Evolutionary conservation across 1,140 invertebrate species (phyloP).

Genomic region (Dryas iulia): DNA sequence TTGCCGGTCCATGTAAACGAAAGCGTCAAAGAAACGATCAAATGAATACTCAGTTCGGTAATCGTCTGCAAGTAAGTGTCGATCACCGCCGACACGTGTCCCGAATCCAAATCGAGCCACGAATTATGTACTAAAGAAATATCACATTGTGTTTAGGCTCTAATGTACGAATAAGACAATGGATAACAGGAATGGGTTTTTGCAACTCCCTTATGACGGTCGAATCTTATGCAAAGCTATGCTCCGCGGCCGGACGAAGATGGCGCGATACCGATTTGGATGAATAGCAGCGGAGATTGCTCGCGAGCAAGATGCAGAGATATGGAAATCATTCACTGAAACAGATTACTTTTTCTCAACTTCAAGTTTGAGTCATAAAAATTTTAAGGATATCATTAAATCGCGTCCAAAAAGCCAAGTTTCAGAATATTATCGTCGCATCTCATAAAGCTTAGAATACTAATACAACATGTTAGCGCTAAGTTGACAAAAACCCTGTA

Average conservation of each 20-base stretch:
- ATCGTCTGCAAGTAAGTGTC: constrained; percentile 26
- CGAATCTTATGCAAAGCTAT: constrained; percentile 25
- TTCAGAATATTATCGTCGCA: background rate
- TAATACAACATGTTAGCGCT: background rate
- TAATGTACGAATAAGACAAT: constrained; percentile 20
- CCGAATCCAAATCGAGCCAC: constrained; percentile 24
- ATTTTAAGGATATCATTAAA: constrained; percentile 2
- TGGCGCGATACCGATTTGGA: constrained; percentile 19
- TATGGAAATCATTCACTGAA: constrained; percentile 14
- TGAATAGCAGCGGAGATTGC: constrained; percentile 6
- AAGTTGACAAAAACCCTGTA: background rate
- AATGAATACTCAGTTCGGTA: constrained; percentile 22
- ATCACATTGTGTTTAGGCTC: constrained; percentile 4
- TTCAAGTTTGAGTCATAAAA: background rate
- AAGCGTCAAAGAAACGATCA: constrained; percentile 29
- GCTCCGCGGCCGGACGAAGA: background rate
- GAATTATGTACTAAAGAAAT: constrained; percentile 23
- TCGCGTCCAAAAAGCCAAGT: background rate
- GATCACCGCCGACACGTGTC: constrained; percentile 31
- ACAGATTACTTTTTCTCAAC: background rate
- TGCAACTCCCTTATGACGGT: constrained; percentile 16
- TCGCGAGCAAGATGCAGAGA: constrained; percentile 3
- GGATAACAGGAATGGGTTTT: constrained; percentile 18
- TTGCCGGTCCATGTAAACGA: constrained; percentile 12
- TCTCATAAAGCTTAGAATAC: background rate